Percentiles rank a stretch among this genome's conserved stretches.
Conservation (phyloP, 1,140 invertebrate genomes). For the Ectropis grisescens region DNA sequence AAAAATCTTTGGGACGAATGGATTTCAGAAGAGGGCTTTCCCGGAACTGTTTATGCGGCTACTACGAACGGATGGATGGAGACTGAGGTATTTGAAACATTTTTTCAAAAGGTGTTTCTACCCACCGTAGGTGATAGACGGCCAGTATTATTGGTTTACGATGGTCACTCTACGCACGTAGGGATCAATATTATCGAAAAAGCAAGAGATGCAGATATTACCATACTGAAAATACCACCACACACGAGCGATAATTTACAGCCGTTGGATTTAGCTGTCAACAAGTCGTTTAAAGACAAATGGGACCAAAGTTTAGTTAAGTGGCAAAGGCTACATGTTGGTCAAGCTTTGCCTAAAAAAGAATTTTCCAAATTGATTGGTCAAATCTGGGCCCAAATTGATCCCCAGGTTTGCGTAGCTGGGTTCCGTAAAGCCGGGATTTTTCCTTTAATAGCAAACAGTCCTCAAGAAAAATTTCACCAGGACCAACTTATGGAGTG, state of each 20-base stretch:
- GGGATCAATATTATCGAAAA: constrained; percentile 22
- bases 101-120: constrained; percentile 16
- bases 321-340: constrained; percentile 17
- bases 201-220: constrained; percentile 25
- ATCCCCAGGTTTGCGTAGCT: too few relatives aligned
- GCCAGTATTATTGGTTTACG: constrained; percentile 32
- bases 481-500: too few relatives aligned
- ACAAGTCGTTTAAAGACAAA: constrained; percentile 14
- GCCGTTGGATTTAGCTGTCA: constrained; percentile 30
- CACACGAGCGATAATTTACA: constrained; percentile 34
- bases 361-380: constrained; percentile 4
- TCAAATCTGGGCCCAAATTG: too few relatives aligned
- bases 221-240: constrained; percentile 30
- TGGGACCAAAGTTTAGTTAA: constrained; percentile 14
- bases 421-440: too few relatives aligned
- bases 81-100: constrained; percentile 28
- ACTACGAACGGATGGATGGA: constrained; percentile 36
- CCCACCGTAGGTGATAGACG: constrained; percentile 11
- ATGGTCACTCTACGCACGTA: constrained; percentile 37
- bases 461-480: too few relatives aligned
- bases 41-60: constrained; percentile 12
- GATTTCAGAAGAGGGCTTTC: constrained; percentile 3
- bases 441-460: too few relatives aligned
- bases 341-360: constrained; percentile 9
- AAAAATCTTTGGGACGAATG: constrained; percentile 15